Conservation (phyloP, 2,888 invertebrate species). For the Phrixothrix hirtus region DNA sequence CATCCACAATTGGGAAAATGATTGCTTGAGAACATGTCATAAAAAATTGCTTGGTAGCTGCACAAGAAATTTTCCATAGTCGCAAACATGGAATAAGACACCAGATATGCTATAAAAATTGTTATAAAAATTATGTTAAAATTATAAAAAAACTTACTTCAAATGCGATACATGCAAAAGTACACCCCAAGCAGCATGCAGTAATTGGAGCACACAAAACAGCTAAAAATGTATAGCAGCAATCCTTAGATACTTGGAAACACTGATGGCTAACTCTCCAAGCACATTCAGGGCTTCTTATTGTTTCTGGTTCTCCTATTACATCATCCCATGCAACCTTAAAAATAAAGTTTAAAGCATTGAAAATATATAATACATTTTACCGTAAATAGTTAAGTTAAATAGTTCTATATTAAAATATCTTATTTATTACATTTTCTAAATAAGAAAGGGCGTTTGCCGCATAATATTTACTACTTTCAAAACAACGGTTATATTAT, state of each 20-base stretch:
- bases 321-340: slow-evolving; percentile 74
- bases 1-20: slow-evolving; percentile 66
- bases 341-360: slow-evolving; percentile 25
- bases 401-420: too few relatives aligned
- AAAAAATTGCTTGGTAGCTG: slow-evolving; percentile 63
- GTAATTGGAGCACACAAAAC: slow-evolving; percentile 70
- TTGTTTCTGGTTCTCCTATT: slow-evolving; percentile 71
- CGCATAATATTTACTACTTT: too few relatives aligned
- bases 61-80: slow-evolving; percentile 69
- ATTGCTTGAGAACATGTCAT: slow-evolving; percentile 64
- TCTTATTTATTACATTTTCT: too few relatives aligned
- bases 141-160: slow-evolving; percentile 57
- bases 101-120: slow-evolving; percentile 71
- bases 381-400: too few relatives aligned
- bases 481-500: too few relatives aligned
- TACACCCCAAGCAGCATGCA: slow-evolving; percentile 67
- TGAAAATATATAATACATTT: too few relatives aligned
- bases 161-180: slow-evolving; percentile 72
- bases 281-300: slow-evolving; percentile 70
- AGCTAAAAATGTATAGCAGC: slow-evolving; percentile 71
- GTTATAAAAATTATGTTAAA: not conserved
- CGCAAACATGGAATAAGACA: slow-evolving; percentile 69
- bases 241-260: slow-evolving; percentile 67
- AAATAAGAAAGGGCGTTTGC: too few relatives aligned
- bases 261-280: slow-evolving; percentile 70